Evolutionary conservation across 2,888 invertebrate species (phyloP), one percentile per base, ranked within the genome.

Genomic region (Spisula subtruncata): DNA sequence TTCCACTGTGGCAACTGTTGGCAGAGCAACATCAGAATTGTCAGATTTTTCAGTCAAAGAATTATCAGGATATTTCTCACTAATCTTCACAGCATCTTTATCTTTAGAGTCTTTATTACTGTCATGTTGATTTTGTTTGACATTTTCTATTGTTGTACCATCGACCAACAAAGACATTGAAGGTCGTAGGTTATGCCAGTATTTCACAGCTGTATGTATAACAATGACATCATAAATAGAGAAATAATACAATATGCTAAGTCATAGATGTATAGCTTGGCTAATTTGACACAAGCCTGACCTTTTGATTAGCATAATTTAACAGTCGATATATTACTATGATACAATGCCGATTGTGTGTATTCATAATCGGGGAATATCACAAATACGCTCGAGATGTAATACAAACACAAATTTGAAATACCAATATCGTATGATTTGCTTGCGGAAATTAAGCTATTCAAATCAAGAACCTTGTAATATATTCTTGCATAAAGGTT

Each of bases 141-240:
- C 84, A 81, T 90, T 90, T 87, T 92, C 92, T 79, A 92, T 92
- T 18, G 92, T 89, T 14, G 92, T 92, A 48, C 92, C 91, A 81
- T 92, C 92, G n/a, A 91, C 90, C 54, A 92, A 71, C 32, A 93
- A 81, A 35, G 93, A 93, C 91, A 92, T 92, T 25, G 93, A 71
- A 54, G 93, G 91, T 60, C 93, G 86, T 56, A 93, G 83, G 66
- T 93, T 92, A 81, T 93, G 91, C 93, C 93, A 93, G 85, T 90
- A 90, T 82, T 90, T 90, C 32, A 89, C 87, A 88, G 90, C 93
- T 93, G 83, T 48, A 71, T 87, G 82, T 48, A 71, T 87, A 41
- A 66, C 51, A 87, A 35, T 20, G 80, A 87, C 71, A 83, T 51
- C 25, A 87, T 66, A 75, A 83, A 87, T 66, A 66, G 10, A 66